phyloP scores from a whole-genome alignment of 2,113 vertebrate species.

The Carettochelys insculpta region DNA sequence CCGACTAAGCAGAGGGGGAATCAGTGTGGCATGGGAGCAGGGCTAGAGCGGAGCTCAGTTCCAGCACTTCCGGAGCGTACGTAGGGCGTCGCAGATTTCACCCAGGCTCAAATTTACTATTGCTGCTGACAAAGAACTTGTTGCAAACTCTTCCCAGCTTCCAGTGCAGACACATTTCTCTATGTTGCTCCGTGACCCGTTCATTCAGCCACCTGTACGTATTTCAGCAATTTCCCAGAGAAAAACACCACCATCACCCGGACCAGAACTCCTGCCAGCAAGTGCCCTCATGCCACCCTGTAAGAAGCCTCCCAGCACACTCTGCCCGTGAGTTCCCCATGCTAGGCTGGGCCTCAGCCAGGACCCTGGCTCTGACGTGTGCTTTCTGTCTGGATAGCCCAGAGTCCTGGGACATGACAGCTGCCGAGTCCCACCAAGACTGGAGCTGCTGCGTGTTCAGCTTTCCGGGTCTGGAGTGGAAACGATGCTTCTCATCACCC shows the following conservation, averaged over 20 bases:
- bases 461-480: slow-evolving; percentile 53
- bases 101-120: neutral
- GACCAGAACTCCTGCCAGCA: neutral
- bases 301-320: neutral
- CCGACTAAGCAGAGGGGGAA: neutral
- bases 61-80: accelerated
- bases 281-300: neutral
- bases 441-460: neutral
- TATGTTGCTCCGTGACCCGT: accelerated
- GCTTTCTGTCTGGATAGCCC: accelerated
- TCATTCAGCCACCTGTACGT: neutral
- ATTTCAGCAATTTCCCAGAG: neutral
- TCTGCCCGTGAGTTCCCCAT: neutral
- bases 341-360: neutral
- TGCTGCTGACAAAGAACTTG: accelerated
- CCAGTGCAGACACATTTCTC: neutral
- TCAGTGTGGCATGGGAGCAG: accelerated
- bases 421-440: neutral
- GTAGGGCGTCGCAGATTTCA: neutral
- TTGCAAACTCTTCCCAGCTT: neutral
- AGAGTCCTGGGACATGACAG: accelerated
- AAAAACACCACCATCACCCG: neutral
- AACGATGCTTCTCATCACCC: slow-evolving; percentile 60
- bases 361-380: neutral
- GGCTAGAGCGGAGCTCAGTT: no score